phyloP scores from a whole-genome alignment of 1,140 invertebrate species.

The Ceratosolen solmsi region DNA sequence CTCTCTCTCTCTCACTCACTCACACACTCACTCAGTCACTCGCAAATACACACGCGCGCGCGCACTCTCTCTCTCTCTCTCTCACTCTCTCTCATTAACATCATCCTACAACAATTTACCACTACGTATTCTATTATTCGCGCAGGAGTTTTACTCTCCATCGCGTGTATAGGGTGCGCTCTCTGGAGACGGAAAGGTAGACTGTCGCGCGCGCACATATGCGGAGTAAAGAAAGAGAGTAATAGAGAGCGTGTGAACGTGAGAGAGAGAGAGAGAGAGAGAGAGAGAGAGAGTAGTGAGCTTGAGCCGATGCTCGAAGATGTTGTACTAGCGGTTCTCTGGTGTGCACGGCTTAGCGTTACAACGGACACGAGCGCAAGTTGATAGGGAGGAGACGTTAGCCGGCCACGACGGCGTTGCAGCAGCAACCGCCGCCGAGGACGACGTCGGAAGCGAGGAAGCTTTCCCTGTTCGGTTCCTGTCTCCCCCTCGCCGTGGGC shows the following conservation, averaged over 20 bases:
- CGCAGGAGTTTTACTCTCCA: too few relatives aligned
- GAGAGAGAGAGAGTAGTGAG: background rate
- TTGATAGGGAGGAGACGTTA: background rate
- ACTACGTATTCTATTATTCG: too few relatives aligned
- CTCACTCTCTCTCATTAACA: too few relatives aligned
- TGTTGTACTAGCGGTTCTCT: background rate
- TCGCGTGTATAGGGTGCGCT: background rate
- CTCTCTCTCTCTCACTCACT: too few relatives aligned
- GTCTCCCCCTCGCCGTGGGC: background rate
- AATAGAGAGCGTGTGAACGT: background rate
- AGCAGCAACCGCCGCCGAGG: background rate
- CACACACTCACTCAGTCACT: too few relatives aligned
- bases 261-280: constrained; percentile 14
- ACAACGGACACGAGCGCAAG: background rate
- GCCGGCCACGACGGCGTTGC: background rate
- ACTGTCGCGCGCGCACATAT: background rate
- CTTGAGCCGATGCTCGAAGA: background rate
- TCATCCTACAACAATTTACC: too few relatives aligned
- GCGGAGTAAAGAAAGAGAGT: background rate
- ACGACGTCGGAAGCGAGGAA: background rate
- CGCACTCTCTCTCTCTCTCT: too few relatives aligned
- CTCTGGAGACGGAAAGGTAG: background rate
- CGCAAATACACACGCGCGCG: too few relatives aligned
- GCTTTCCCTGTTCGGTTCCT: too few relatives aligned
- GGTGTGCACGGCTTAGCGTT: background rate